These are phyloP conservation scores for Anguilla japonica DNA, from an alignment of 2,113 vertebrate species.

Conservation along the genomic window DNA sequence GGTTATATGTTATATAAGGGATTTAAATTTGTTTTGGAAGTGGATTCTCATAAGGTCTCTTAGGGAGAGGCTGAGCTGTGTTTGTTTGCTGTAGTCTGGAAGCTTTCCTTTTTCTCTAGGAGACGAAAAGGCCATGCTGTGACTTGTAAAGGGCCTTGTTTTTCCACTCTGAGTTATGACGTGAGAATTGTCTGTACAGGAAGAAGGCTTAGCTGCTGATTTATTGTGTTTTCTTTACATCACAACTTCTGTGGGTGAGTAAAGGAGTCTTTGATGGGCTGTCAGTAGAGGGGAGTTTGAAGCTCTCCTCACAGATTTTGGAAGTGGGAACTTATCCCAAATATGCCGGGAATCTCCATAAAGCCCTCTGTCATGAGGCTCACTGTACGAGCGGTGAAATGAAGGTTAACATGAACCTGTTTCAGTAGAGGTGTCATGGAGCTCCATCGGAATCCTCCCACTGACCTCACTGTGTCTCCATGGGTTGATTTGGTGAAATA, in stretches of 20 bases:
- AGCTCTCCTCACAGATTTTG: too few relatives aligned
- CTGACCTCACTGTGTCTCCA: too few relatives aligned
- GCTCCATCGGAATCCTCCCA: too few relatives aligned
- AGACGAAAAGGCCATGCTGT: not conserved
- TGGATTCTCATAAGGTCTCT: not conserved
- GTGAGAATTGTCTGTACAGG: not conserved
- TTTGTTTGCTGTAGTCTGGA: not conserved
- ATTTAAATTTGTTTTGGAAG: not conserved
- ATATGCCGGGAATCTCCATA: not conserved
- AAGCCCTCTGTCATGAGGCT: not conserved
- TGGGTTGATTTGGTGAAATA: too few relatives aligned
- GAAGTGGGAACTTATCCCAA: too few relatives aligned
- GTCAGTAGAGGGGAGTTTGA: not conserved
- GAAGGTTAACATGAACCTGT: not conserved
- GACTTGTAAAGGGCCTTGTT: not conserved
- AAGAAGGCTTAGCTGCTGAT: not conserved
- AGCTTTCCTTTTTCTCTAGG: not conserved
- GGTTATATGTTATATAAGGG: not conserved
- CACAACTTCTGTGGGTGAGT: not conserved
- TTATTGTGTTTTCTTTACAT: conserved; percentile 15
- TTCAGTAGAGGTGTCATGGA: not conserved
- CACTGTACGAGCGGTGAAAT: not conserved
- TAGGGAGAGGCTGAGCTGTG: not conserved
- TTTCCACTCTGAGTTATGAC: not conserved
- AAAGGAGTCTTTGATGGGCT: not conserved